Evolutionary conservation across 1,140 invertebrate species (phyloP).

Genomic region (Drosophila rhopaloa): DNA sequence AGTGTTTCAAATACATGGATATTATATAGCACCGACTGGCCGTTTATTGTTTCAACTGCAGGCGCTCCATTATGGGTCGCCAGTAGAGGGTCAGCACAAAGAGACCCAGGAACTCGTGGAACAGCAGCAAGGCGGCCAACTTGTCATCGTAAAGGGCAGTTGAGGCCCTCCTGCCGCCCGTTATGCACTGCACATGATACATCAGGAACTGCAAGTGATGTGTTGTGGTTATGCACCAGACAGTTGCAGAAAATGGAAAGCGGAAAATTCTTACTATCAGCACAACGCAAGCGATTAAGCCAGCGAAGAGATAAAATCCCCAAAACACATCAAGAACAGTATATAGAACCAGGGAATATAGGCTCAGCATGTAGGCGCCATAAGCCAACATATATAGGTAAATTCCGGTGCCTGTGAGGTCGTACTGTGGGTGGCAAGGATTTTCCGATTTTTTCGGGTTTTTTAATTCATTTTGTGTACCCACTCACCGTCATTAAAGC

Average conservation of each 20-base stretch:
- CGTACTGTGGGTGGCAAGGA: slow-evolving; percentile 21
- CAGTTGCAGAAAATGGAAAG: neutral
- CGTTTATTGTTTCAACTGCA: slow-evolving; percentile 39
- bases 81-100: slow-evolving; percentile 61
- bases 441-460: neutral
- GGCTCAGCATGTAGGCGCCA: slow-evolving; percentile 27
- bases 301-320: slow-evolving; percentile 41
- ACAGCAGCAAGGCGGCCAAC: slow-evolving; percentile 59
- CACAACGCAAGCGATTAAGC: slow-evolving; percentile 23
- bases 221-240: slow-evolving; percentile 16
- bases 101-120: slow-evolving; percentile 58
- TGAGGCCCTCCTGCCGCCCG: slow-evolving; percentile 28
- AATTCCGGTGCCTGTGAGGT: slow-evolving; percentile 38
- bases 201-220: slow-evolving; percentile 62
- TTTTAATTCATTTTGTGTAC: rapidly evolving
- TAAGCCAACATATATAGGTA: slow-evolving; percentile 17
- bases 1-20: slow-evolving; percentile 29
- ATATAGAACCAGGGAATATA: slow-evolving; percentile 32
- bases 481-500: slow-evolving; percentile 38
- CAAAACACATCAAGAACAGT: slow-evolving; percentile 7
- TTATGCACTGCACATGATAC: slow-evolving; percentile 68
- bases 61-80: slow-evolving; percentile 38
- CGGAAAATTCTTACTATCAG: slow-evolving; percentile 44
- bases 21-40: slow-evolving; percentile 3
- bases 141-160: slow-evolving; percentile 47